Percentiles rank a stretch among this genome's conserved stretches.
Evolutionary conservation across 2,888 invertebrate genomes (phyloP).

Genomic region (Choreutis nemorana): DNA sequence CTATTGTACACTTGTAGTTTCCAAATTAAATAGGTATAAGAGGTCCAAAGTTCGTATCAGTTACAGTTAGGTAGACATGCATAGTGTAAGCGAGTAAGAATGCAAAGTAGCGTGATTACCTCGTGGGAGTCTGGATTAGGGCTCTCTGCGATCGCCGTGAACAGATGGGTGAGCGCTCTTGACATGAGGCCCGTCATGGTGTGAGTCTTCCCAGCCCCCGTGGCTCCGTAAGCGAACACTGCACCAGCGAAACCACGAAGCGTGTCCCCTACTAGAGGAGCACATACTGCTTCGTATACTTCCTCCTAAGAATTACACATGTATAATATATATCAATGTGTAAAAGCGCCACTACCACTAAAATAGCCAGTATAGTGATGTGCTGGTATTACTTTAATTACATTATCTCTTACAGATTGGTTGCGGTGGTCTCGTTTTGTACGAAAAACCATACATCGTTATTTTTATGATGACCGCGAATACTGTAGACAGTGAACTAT

Average conservation of each 20-base stretch:
- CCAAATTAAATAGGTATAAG: not conserved
- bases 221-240: conserved; percentile 95
- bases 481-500: too few species aligned
- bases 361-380: not conserved
- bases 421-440: too few species aligned
- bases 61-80: not conserved
- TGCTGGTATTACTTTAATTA: too few species aligned
- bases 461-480: too few species aligned
- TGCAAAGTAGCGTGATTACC: conserved; percentile 62
- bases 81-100: not conserved
- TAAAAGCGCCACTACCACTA: not conserved
- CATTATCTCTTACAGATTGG: too few species aligned
- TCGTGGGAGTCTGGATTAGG: conserved; percentile 68
- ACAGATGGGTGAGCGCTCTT: conserved; percentile 83
- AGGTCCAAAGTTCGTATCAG: not conserved
- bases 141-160: conserved; percentile 71
- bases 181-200: conserved; percentile 96
- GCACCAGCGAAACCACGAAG: conserved; percentile 92
- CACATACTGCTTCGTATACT: conserved; percentile 88
- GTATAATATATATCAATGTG: not conserved
- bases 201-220: conserved; percentile 91
- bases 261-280: conserved; percentile 85
- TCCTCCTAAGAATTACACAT: conserved; percentile 59
- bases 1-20: not conserved
- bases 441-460: too few species aligned